phyloP scores from a whole-genome alignment of 2,113 vertebrate species.

The Pandion haliaetus region DNA sequence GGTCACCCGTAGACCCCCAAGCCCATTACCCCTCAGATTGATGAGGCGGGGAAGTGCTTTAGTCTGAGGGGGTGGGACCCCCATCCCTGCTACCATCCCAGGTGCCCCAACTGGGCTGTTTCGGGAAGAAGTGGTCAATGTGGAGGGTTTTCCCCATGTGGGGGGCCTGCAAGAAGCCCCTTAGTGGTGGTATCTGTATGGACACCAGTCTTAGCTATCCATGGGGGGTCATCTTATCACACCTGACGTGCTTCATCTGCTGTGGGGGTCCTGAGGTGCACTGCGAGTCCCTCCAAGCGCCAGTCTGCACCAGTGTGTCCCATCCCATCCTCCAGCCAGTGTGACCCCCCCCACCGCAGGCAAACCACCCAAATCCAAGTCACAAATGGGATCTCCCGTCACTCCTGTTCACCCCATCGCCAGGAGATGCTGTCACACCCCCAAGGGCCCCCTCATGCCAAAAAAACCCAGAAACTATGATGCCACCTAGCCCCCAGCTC shows the following conservation, averaged over 20 bases:
- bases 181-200: not conserved
- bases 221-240: fast-evolving
- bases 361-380: not conserved
- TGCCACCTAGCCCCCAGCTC: not conserved
- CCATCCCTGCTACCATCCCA: not conserved
- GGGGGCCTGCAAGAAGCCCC: not conserved
- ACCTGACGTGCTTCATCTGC: not conserved
- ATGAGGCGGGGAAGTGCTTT: not conserved
- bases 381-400: fast-evolving
- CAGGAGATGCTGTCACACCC: not conserved
- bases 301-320: fast-evolving
- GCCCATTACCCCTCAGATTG: not conserved
- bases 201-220: fast-evolving
- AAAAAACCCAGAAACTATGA: not conserved
- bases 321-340: not conserved
- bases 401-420: not conserved
- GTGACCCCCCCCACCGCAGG: not conserved
- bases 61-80: not conserved
- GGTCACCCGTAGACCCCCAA: not conserved
- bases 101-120: not conserved
- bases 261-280: not conserved
- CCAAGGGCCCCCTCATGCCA: not conserved
- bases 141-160: not conserved
- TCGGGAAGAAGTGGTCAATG: not conserved
- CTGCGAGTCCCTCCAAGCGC: fast-evolving